Evolutionary conservation across 2,113 vertebrate species (phyloP).

Genomic region (Archilochus colubris): DNA sequence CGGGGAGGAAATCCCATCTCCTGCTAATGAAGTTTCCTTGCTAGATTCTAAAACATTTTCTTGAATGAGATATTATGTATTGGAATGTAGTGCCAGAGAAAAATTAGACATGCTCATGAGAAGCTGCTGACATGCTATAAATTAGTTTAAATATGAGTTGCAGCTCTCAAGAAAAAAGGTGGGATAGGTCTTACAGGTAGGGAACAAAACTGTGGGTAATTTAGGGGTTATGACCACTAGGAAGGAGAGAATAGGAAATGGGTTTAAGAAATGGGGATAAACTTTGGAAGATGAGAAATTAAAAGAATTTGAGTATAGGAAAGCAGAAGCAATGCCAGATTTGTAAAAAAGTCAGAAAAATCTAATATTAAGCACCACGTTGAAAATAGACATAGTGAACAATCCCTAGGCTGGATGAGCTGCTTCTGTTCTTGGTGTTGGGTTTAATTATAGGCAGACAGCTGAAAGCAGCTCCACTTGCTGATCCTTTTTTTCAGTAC

Average conservation of each 20-base stretch:
- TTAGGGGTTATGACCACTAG: background rate
- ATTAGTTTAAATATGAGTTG: background rate
- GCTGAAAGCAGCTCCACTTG: background rate
- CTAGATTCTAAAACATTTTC: background rate
- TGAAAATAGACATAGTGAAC: background rate
- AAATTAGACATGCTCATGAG: background rate
- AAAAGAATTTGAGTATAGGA: background rate
- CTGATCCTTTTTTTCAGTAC: background rate
- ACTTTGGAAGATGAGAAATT: background rate
- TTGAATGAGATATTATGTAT: background rate
- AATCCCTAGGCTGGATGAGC: background rate
- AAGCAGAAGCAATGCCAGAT: background rate
- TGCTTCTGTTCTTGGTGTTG: background rate
- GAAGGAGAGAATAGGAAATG: background rate
- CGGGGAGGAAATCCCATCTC: background rate
- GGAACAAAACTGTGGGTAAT: background rate
- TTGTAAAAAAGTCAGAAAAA: background rate
- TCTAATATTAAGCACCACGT: background rate
- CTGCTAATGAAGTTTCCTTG: background rate
- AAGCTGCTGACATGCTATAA: background rate
- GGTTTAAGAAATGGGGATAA: background rate
- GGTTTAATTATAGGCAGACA: background rate
- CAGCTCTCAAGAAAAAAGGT: background rate
- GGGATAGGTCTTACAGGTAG: background rate
- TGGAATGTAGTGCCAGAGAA: background rate